Evolutionary conservation across 2,113 vertebrate genomes (phyloP), one percentile per base, ranked within the genome.

Genomic region (Pogona vitticeps): DNA sequence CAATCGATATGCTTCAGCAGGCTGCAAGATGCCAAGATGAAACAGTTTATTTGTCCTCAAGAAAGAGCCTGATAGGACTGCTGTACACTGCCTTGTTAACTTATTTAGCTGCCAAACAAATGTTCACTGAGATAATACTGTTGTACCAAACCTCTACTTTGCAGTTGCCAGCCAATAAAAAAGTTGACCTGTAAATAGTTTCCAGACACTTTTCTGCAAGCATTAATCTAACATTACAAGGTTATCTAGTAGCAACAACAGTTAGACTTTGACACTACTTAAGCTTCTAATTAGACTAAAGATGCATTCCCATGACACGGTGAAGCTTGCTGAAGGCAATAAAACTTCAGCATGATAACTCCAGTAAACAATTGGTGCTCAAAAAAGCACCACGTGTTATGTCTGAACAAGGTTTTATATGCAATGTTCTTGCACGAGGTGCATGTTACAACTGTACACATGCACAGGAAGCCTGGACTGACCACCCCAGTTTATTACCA

Each of bases 231-330:
- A 15, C 58, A 76, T 81, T 63, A 81, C 20, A 33, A 82, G 78
- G 59, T 56, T 82, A 58, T 71, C 67, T 38, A 56, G 79, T 75
- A 76, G 78, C 78, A 82, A 76, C 58, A 56, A 67, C 71, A 65
- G 31, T 80, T 77, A 63, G 79, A 76, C 85, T 86, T 81, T 65
- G 85, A 52, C 59, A 82, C 59, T 38, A 5, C 81, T 87, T 87
- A 79, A 76, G 23, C 42, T 87, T 56, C 85, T 82, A 75, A 82
- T 87, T 82, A 82, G 63, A 56, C 28, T 52, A 38, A 75, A 56
- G 17, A 75, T 52, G 17, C 67, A 72, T 72, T 86, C 84, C 40
- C 56, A 42, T 17, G 61, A 46, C 28, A 14, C 31, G n/a, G 14
- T 67, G 31, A 82, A 76, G 78, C 71, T 76, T 82, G 71, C n/a